Percentiles rank a stretch among this genome's conserved stretches.
These are phyloP conservation scores for Anableps anableps DNA, from an alignment of 2,797 vertebrate species.

Conservation along the genomic window DNA sequence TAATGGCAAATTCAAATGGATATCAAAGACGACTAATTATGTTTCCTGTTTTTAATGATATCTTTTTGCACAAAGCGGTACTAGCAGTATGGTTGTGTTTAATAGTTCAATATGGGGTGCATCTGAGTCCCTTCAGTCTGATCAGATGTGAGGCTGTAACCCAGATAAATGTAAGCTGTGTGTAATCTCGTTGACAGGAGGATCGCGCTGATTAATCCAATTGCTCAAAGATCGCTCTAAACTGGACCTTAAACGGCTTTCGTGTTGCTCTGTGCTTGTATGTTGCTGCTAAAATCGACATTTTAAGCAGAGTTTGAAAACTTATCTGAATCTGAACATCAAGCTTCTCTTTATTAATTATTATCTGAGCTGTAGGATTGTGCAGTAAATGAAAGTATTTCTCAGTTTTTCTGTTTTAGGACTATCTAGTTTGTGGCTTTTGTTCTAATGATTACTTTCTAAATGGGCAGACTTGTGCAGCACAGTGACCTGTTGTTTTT, in stretches of 20 bases:
- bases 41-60: not conserved
- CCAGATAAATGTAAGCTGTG: conserved; percentile 49
- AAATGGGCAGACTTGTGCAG: not conserved
- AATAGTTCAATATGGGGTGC: conserved; percentile 10
- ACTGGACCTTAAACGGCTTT: conserved; percentile 19
- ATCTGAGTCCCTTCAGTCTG: conserved; percentile 13
- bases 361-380: not conserved
- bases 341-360: not conserved
- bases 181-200: conserved; percentile 72
- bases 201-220: conserved; percentile 79
- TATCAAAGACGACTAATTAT: not conserved
- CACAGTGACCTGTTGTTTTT: not conserved
- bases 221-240: conserved; percentile 57
- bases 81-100: not conserved
- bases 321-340: not conserved
- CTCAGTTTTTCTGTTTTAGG: not conserved
- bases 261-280: not conserved
- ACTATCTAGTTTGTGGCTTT: not conserved
- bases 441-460: not conserved
- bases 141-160: conserved; percentile 30
- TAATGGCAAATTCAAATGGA: not conserved
- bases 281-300: not conserved
- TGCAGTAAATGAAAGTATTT: not conserved
- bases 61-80: not conserved
- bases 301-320: conserved; percentile 2